Evolutionary conservation across 1,140 invertebrate genomes (phyloP).

Genomic region (Nilaparvata lugens): DNA sequence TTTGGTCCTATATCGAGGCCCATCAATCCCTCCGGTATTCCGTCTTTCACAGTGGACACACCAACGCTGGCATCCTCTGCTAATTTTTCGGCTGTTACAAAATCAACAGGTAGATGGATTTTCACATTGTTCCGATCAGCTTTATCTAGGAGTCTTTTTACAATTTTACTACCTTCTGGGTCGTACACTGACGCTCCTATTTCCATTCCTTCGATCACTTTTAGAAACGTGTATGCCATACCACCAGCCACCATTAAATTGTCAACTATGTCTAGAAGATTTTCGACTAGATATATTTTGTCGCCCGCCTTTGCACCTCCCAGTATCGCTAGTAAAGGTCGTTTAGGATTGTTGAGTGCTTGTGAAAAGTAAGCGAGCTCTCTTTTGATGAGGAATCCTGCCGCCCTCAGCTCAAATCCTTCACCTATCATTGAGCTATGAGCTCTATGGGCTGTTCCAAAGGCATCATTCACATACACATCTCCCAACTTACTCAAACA

Average conservation of each 20-base stretch:
- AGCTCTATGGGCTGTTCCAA: slow-evolving; percentile 97
- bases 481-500: slow-evolving; percentile 96
- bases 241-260: slow-evolving; percentile 99
- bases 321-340: slow-evolving; percentile 93
- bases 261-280: slow-evolving; percentile 93
- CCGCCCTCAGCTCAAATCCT: slow-evolving; percentile 77
- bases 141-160: slow-evolving; percentile 82
- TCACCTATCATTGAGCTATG: slow-evolving; percentile 92
- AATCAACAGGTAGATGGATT: slow-evolving; percentile 92
- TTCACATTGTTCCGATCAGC: slow-evolving; percentile 89
- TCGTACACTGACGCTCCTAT: slow-evolving; percentile 92
- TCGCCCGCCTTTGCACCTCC: slow-evolving; percentile 98
- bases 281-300: slow-evolving; percentile 98
- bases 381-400: slow-evolving; percentile 95
- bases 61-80: slow-evolving; percentile 65
- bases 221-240: slow-evolving; percentile 99
- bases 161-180: slow-evolving; percentile 92
- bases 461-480: slow-evolving; percentile 98
- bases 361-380: slow-evolving; percentile 97
- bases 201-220: slow-evolving; percentile 84
- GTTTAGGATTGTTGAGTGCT: slow-evolving; percentile 89
- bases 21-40: slow-evolving; percentile 91
- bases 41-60: slow-evolving; percentile 62
- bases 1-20: slow-evolving; percentile 92
- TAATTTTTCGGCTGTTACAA: slow-evolving; percentile 94